Evolutionary conservation across 92 coral and sea anemone species (phyloP), one percentile per base, ranked within the genome.

Genomic region (Epizoanthus illoricatus): DNA sequence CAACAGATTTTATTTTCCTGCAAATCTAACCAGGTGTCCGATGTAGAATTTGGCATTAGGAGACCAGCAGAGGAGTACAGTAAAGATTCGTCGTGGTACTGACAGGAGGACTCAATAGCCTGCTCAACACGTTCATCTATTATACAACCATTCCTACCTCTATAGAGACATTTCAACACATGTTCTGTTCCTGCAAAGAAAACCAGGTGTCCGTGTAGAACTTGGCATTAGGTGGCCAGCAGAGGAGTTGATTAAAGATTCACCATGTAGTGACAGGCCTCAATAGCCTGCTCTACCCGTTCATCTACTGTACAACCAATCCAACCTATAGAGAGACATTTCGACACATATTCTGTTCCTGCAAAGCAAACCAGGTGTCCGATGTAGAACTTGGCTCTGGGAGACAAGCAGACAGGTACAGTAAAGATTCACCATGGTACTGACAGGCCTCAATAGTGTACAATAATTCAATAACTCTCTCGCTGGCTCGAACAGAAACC

Each of bases 71-170:
- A 8, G 55, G 12, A 49, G 55, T 49, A 49, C 0, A 49, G 56
- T 49, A 13, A 8, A 49, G 5, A 43, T 54, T 74, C 43, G 56
- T 66, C 17, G 47, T 28, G 33, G 33, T 28, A 28, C 33, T 28
- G 33, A 28, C 33, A 28, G 33, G 33, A 0, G 33, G 33, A 0
- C 65, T 74, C 0, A 57, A 74, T 43, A 74, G 80, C 66, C 18
- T 21, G 20, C 16, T 74, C 36, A 74, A 74, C 65, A 66, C 80
- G 13, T 57, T 74, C 65, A 74, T 74, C 43, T 74, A 74, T 23
- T 74, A 45, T 11, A 74, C 39, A 3, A 54, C 80, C 11, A 57
- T 57, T 56, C 7, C 65, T 6, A 64, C 57, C 24, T 74, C 54
- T 24, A 28, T 28, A 28, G 33, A 28, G 33, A 28, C 33, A 28